These are phyloP conservation scores for Podarcis cretensis DNA, from an alignment of 2,113 vertebrate genomes.

Conservation along the genomic window DNA sequence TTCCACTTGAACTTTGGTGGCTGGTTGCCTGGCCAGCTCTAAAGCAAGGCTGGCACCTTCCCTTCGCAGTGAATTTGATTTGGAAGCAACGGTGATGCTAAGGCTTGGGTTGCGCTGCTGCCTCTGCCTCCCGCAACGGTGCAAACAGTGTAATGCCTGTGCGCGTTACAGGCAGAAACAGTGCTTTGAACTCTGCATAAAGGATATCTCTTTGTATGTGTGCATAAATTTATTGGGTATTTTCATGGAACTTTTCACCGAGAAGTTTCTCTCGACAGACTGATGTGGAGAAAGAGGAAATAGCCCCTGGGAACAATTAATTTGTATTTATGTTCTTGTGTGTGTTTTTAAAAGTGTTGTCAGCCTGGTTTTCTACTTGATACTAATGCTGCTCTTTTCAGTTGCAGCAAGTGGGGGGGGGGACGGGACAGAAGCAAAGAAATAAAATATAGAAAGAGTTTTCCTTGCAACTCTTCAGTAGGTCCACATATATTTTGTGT, in stretches of 20 bases:
- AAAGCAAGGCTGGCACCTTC: neutral
- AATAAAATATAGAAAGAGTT: slow-evolving; percentile 23
- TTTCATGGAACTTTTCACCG: slow-evolving; percentile 30
- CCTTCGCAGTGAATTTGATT: neutral
- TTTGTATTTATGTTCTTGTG: slow-evolving; percentile 39
- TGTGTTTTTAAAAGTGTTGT: neutral
- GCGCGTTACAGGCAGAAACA: slow-evolving; percentile 34
- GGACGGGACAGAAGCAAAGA: neutral
- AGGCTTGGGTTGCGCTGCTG: slow-evolving; percentile 44
- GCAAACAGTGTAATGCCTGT: neutral
- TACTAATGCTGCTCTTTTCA: slow-evolving; percentile 58
- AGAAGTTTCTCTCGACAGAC: slow-evolving; percentile 40
- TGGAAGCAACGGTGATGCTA: neutral
- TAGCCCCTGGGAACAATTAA: neutral
- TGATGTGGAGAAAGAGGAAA: slow-evolving; percentile 36
- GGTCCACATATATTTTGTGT: slow-evolving; percentile 33
- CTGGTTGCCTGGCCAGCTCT: neutral
- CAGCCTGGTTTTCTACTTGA: neutral
- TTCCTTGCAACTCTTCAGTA: neutral
- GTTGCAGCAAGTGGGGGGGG: slow-evolving; percentile 17
- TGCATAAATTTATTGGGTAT: slow-evolving; percentile 33
- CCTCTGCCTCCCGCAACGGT: neutral
- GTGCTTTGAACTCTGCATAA: neutral
- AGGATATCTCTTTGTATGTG: neutral
- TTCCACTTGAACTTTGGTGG: neutral